A percentile compares a stretch with the other conserved stretches of the same genome.
phyloP scores from a whole-genome alignment of 2,113 vertebrate species.

The Pyrgilauda ruficollis region DNA sequence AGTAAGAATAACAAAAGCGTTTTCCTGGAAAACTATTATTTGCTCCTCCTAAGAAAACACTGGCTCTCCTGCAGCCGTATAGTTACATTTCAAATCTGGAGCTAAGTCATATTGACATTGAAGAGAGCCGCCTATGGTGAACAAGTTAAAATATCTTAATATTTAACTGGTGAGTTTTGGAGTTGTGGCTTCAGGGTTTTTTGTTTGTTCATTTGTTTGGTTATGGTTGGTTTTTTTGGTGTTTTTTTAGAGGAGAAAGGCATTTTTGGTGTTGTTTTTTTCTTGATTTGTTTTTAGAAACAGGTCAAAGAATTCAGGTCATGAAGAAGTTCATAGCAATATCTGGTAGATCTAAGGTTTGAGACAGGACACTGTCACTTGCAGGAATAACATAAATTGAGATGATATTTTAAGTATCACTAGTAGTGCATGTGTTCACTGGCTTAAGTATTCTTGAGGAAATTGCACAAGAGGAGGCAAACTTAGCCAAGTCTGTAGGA shows the following conservation, averaged over 20 bases:
- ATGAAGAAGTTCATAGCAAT: background rate
- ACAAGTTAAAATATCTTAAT: background rate
- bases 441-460: conserved; percentile 43
- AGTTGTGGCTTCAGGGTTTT: background rate
- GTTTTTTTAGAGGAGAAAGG: background rate
- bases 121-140: background rate
- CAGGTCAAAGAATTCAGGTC: background rate
- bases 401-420: conserved; percentile 42
- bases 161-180: background rate
- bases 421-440: conserved; percentile 35
- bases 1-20: background rate
- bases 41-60: background rate
- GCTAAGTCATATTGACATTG: background rate
- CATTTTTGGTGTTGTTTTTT: background rate
- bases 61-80: background rate
- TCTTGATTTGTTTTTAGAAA: background rate
- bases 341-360: background rate
- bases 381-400: conserved; percentile 24
- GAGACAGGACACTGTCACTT: background rate
- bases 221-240: background rate
- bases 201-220: background rate
- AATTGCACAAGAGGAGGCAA: conserved; percentile 37
- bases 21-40: background rate
- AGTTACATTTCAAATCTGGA: background rate
- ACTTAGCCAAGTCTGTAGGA: conserved; percentile 31